Conservation (phyloP, 2,888 invertebrate genomes). For the Tinea semifulvella region DNA sequence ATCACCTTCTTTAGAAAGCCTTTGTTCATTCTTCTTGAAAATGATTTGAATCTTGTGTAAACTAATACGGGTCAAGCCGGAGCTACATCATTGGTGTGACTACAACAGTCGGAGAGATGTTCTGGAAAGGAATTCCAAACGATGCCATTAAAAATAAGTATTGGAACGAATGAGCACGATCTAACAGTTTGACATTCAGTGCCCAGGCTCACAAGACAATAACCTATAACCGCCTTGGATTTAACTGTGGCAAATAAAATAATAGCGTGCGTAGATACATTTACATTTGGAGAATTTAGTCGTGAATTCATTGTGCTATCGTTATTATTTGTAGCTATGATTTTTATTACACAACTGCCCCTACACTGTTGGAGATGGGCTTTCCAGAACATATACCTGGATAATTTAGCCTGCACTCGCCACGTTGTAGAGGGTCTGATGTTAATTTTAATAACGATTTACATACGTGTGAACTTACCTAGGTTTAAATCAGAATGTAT, state of each 20-base stretch:
- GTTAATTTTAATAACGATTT: too few relatives aligned
- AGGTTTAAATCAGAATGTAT: too few relatives aligned
- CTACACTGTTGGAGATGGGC: too few relatives aligned
- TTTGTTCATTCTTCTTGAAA: too few relatives aligned
- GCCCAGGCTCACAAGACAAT: constrained; percentile 9
- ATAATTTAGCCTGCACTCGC: too few relatives aligned
- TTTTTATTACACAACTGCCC: too few relatives aligned
- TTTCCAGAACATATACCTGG: too few relatives aligned
- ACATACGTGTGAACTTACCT: too few relatives aligned
- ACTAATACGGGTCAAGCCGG: not conserved
- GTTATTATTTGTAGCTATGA: not conserved
- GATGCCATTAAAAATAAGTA: constrained; percentile 14
- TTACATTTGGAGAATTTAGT: not conserved
- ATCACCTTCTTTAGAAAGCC: too few relatives aligned
- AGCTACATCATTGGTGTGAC: not conserved
- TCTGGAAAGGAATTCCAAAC: constrained; percentile 10
- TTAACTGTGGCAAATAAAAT: constrained; percentile 11
- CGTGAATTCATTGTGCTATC: constrained; percentile 7
- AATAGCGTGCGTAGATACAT: constrained; percentile 12
- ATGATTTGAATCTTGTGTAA: too few relatives aligned
- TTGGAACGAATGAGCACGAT: constrained; percentile 14
- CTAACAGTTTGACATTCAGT: constrained; percentile 14
- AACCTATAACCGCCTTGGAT: constrained; percentile 13
- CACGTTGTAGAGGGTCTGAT: too few relatives aligned
- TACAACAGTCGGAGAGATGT: constrained; percentile 2